phyloP scores from a whole-genome alignment of 2,888 invertebrate genomes.

The Phrixothrix hirtus region DNA sequence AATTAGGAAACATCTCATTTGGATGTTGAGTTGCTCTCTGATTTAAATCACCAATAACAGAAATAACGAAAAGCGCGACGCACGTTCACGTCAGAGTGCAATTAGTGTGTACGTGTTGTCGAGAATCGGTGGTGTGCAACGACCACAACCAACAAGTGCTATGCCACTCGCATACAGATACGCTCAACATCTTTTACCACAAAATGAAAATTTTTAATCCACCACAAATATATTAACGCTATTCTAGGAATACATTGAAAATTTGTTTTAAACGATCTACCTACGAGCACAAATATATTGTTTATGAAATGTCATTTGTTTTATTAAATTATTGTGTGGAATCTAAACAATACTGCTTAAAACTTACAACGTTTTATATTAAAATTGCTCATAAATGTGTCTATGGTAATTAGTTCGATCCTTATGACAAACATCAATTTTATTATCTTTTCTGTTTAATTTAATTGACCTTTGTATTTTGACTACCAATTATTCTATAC shows the following conservation, averaged over 20 bases:
- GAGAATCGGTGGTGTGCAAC: slow-evolving; percentile 44
- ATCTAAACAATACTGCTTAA: too few species aligned
- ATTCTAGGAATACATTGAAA: neutral
- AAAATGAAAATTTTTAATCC: slow-evolving; percentile 42
- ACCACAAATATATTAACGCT: neutral
- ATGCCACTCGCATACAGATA: slow-evolving; percentile 53
- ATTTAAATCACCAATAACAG: slow-evolving; percentile 49
- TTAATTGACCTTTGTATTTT: too few species aligned
- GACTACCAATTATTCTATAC: too few species aligned
- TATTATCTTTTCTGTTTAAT: too few species aligned
- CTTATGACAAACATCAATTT: too few species aligned
- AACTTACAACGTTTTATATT: too few species aligned
- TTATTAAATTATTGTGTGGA: slow-evolving; percentile 2
- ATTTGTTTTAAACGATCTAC: neutral
- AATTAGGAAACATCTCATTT: slow-evolving; percentile 30
- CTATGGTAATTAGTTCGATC: too few species aligned
- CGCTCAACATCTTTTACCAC: slow-evolving; percentile 44
- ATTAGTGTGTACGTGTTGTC: slow-evolving; percentile 55
- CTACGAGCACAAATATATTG: neutral
- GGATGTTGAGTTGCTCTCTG: slow-evolving; percentile 27
- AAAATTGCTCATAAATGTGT: too few species aligned
- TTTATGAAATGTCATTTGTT: neutral
- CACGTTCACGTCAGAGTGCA: slow-evolving; percentile 55
- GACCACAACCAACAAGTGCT: slow-evolving; percentile 51
- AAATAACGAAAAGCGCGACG: slow-evolving; percentile 51